phyloP scores from a whole-genome alignment of 2,888 invertebrate species.

The Gnatocerus cornutus region DNA sequence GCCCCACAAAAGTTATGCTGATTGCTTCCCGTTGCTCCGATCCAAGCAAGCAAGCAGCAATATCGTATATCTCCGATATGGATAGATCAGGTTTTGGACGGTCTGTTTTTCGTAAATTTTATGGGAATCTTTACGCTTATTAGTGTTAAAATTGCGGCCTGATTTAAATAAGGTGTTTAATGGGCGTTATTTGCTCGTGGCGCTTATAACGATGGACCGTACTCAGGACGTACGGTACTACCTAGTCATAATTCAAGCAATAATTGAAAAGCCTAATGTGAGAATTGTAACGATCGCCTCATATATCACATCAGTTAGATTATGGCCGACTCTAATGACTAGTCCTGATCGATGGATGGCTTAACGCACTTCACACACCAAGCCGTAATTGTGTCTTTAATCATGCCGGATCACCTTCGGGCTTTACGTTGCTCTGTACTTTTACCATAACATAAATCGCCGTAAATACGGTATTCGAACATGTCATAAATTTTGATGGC shows the following conservation, averaged over 20 bases:
- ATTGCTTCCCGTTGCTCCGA: slow-evolving; percentile 12
- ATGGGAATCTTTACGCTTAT: slow-evolving; percentile 32
- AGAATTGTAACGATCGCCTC: slow-evolving; percentile 52
- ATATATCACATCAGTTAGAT: slow-evolving; percentile 51
- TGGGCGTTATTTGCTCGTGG: slow-evolving; percentile 37
- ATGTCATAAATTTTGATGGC: slow-evolving; percentile 32
- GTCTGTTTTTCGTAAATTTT: slow-evolving; percentile 27
- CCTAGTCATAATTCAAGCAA: slow-evolving; percentile 47
- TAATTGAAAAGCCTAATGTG: slow-evolving; percentile 53
- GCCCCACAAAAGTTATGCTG: slow-evolving; percentile 16
- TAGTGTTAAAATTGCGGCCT: slow-evolving; percentile 22
- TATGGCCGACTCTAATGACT: slow-evolving; percentile 51
- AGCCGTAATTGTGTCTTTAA: slow-evolving; percentile 51
- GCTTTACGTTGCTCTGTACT: slow-evolving; percentile 41
- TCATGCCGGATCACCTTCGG: slow-evolving; percentile 45
- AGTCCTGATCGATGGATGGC: slow-evolving; percentile 50
- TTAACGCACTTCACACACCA: slow-evolving; percentile 48
- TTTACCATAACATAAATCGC: slow-evolving; percentile 49
- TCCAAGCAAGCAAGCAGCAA: slow-evolving; percentile 8
- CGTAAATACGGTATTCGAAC: slow-evolving; percentile 46
- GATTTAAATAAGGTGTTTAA: slow-evolving; percentile 44
- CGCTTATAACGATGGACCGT: slow-evolving; percentile 23
- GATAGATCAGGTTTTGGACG: slow-evolving; percentile 22
- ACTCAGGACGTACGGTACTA: slow-evolving; percentile 38
- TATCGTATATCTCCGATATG: slow-evolving; percentile 17